Evolutionary conservation across 2,888 invertebrate species (phyloP).

Genomic region (Volucella bombylans): DNA sequence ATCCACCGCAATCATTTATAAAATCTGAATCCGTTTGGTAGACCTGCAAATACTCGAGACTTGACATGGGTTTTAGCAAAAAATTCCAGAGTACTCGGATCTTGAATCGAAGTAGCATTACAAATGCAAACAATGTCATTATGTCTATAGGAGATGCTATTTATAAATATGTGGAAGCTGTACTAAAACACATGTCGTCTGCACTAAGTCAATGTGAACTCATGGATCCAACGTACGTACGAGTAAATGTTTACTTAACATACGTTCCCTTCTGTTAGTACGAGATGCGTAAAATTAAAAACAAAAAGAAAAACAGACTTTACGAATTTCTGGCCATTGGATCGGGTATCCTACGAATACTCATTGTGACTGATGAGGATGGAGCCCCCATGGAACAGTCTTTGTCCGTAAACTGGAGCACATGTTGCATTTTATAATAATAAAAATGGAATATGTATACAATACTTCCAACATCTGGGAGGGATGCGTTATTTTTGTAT

Average conservation of each 20-base stretch:
- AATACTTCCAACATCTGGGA: not conserved
- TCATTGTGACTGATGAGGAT: not conserved
- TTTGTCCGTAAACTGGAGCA: not conserved
- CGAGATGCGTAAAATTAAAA: constrained; percentile 21
- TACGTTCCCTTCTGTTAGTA: not conserved
- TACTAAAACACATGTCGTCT: constrained; percentile 9
- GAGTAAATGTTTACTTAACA: constrained; percentile 28
- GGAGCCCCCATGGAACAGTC: not conserved
- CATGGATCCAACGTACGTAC: not conserved
- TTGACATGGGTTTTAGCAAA: not conserved
- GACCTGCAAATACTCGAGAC: not conserved
- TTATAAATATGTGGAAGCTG: not conserved
- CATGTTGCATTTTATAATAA: constrained; percentile 13
- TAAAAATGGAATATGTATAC: constrained; percentile 12
- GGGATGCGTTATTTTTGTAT: not conserved
- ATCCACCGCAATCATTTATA: not conserved
- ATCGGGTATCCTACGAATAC: no score
- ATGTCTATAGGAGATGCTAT: constrained; percentile 28
- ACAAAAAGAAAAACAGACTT: not conserved
- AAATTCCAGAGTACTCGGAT: not conserved
- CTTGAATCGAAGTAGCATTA: constrained; percentile 1
- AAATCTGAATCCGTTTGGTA: constrained; percentile 4
- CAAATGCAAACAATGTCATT: constrained; percentile 38
- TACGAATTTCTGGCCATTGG: constrained; percentile 7
- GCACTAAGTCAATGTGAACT: constrained; percentile 6